These are phyloP conservation scores for Spheniscus humboldti DNA, from an alignment of 2,797 vertebrate species.

Conservation along the genomic window DNA sequence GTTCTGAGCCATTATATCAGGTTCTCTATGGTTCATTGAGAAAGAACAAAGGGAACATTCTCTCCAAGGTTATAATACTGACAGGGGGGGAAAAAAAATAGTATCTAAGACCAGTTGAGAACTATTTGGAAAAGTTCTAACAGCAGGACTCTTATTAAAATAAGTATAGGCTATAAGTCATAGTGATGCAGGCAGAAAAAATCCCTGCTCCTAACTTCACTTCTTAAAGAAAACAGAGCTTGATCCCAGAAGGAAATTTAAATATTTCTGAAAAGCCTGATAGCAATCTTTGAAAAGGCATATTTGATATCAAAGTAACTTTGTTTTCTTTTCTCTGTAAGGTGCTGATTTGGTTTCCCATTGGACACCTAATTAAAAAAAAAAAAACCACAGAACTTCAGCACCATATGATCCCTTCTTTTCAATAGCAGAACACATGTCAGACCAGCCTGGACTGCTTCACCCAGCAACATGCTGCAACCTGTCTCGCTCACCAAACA, in stretches of 20 bases:
- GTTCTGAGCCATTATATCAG: conserved; percentile 39
- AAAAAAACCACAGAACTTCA: neutral
- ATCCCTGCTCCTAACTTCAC: neutral
- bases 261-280: conserved; percentile 20
- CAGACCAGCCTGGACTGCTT: neutral
- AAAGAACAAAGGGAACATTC: conserved; percentile 63
- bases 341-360: conserved; percentile 30
- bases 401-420: neutral
- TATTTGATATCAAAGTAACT: conserved; percentile 13
- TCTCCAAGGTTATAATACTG: conserved; percentile 36
- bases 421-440: neutral
- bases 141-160: conserved; percentile 48
- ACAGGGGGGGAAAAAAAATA: neutral
- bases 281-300: conserved; percentile 18
- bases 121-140: conserved; percentile 40
- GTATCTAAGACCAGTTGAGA: neutral
- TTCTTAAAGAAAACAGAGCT: conserved; percentile 34
- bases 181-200: neutral
- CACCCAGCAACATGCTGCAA: neutral
- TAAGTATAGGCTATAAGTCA: conserved; percentile 40
- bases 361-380: neutral
- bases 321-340: neutral
- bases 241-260: conserved; percentile 6
- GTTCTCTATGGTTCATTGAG: conserved; percentile 54
- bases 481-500: neutral